Base-by-base conservation (phyloP, 2,888 invertebrate species). In the Podabrus alpinus region DNA sequence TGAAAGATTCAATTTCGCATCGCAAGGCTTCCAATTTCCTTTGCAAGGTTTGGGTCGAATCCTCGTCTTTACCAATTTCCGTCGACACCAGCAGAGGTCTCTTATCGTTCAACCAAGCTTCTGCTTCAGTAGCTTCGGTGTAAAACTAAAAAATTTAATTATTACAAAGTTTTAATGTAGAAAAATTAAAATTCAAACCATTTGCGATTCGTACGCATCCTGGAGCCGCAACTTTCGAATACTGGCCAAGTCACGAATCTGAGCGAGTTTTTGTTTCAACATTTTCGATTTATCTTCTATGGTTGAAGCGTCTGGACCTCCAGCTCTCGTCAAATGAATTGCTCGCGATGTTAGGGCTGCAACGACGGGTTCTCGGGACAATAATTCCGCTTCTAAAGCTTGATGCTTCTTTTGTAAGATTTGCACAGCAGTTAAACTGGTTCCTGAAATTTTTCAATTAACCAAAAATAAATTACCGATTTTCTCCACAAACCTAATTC, bases 381-480 rank as follows among this genome's bases (percentile, higher is more conserved):
- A 89, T 9, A 97, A 89, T 85, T 98, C 98, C 0, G 96, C 94
- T 86, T 98, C 98, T 45, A 99, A 85, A 0, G 94, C 93, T 84
- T 95, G 94, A 84, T 98, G 98, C 86, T 98, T 98, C 90, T 98
- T 98, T 83, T 96, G 94, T 64, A 97, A 88, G 73, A 94, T 93
- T 84, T 97, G 97, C 0, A 97, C 97, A 13, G 95, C 94, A 1
- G 91, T 90, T 71, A 95, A 87, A 79, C 83, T 87, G 21, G 79
- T 82, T n/a, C 87, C 81, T 85, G 24, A 45, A 45, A 45, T n/a
- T 7, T n/a, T 45, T n/a, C n/a, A 45, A 45, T n/a, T 45, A 45
- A n/a, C 9, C 45, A n/a, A n/a, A n/a, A 45, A n/a, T n/a, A 7
- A 45, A 45, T 45, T n/a, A n/a, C 0, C 7, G 13, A 7, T n/a